Evolutionary conservation across 2,113 vertebrate genomes (phyloP), one percentile per base, ranked within the genome.

Genomic region (Forbesichthys papilliferus): DNA sequence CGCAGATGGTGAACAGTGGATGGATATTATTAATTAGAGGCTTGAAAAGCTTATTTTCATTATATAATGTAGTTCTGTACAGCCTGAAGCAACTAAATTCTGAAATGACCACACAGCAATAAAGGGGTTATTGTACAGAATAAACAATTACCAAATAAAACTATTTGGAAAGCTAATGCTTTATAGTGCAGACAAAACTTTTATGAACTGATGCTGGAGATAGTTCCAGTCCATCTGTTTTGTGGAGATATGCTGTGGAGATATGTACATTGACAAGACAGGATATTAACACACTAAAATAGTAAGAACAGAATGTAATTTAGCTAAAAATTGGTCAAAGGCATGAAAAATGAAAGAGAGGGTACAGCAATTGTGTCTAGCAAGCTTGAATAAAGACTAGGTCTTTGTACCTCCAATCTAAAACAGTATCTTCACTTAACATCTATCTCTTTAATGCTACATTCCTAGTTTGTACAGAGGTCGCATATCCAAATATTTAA

Each of bases 201-300:
- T 62, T 33, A 66, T 54, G 47, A 57, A 66, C 20, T 64, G 48
- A 4, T 74, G 71, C 16, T 68, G 54, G 9, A n/a, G 9, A 20
- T 74, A 36, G 48, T 76, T 68, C 64, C 14, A 69, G 61, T 74
- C 51, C 61, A 53, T 34, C n/a, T 8, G 61, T 53, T 53, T 60
- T 59, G 52, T 42, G 48, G 33, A 57, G 53, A 59, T 55, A 12
- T 13, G 70, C 36, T 65, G 16, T 16, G 16, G 16, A 16, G 16
- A 16, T 55, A 66, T 54, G 48, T 3, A 6, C 34, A n/a, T 16
- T 18, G 5, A 60, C 11, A 69, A 56, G 51, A 73, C 66, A 63
- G 66, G 70, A 77, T 74, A 72, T 66, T 0, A 54, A 67, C 10
- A 9, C 73, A 77, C 48, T 51, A 51, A 64, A 53, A 11, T 0